Conservation (phyloP, 1,140 invertebrate genomes). For the Cotesia typhae region DNA sequence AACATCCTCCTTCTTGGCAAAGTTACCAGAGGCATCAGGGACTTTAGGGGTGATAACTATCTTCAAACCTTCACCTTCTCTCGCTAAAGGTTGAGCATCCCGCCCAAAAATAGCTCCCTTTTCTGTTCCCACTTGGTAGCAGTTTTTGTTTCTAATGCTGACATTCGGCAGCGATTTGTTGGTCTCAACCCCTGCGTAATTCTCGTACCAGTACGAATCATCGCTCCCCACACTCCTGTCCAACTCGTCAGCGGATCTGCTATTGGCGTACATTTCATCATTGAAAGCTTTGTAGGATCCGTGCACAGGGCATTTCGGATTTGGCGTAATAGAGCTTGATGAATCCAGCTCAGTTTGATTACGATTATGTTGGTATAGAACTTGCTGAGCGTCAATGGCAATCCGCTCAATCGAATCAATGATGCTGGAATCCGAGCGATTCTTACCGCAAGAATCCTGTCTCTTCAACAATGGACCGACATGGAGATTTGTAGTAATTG, state of each 20-base stretch:
- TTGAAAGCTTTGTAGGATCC: conserved; percentile 34
- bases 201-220: conserved; percentile 19
- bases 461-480: conserved; percentile 54
- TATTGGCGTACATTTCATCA: conserved; percentile 29
- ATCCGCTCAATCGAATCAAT: conserved; percentile 49
- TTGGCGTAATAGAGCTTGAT: conserved; percentile 38
- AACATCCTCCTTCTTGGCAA: not conserved
- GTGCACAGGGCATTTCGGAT: conserved; percentile 50
- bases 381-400: conserved; percentile 39
- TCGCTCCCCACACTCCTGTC: conserved; percentile 44
- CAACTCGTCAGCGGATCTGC: conserved; percentile 39
- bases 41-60: conserved; percentile 51
- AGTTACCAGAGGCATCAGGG: conserved; percentile 33
- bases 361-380: conserved; percentile 36
- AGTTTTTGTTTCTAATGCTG: conserved; percentile 50
- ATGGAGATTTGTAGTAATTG: conserved; percentile 58
- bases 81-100: not conserved
- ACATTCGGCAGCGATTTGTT: conserved; percentile 38
- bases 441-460: conserved; percentile 44
- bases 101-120: conserved; percentile 37
- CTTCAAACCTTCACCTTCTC: conserved; percentile 35
- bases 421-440: conserved; percentile 50
- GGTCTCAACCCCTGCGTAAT: not conserved
- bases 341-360: conserved; percentile 29
- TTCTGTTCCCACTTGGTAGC: conserved; percentile 45